Evolutionary conservation across 2,113 vertebrate species (phyloP).

Genomic region (Gopherus flavomarginatus): DNA sequence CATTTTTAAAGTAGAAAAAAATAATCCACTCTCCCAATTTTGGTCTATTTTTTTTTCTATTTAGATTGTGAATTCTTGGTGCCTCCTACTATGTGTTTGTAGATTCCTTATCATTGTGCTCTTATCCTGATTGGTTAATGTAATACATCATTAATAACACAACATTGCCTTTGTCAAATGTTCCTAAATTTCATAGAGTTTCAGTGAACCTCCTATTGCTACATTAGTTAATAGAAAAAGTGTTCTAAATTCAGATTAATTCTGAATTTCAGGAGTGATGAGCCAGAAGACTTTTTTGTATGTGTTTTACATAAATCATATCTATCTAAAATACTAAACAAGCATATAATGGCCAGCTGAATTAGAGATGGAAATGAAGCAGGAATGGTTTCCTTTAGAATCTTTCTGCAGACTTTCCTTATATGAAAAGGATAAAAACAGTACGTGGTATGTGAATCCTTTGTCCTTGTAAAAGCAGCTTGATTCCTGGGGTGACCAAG

Average conservation of each 20-base stretch:
- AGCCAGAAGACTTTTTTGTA: background rate
- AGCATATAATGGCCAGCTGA: background rate
- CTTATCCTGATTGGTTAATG: background rate
- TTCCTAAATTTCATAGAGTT: background rate
- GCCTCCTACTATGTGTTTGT: background rate
- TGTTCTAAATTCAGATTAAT: background rate
- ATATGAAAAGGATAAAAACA: background rate
- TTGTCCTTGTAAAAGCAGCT: background rate
- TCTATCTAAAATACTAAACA: background rate
- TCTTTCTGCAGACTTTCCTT: background rate
- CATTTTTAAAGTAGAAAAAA: background rate
- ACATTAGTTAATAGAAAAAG: background rate
- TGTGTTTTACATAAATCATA: background rate
- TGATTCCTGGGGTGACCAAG: background rate
- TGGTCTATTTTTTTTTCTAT: background rate
- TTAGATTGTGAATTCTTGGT: background rate
- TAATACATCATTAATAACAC: background rate
- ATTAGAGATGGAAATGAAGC: background rate
- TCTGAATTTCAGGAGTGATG: background rate
- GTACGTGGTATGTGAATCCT: background rate
- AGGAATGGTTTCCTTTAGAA: background rate
- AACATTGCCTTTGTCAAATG: background rate
- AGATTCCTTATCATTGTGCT: background rate
- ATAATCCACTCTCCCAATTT: rapidly evolving
- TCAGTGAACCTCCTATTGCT: background rate